Conservation (phyloP, 2,888 invertebrate species). For the Heliconius ismenius region DNA sequence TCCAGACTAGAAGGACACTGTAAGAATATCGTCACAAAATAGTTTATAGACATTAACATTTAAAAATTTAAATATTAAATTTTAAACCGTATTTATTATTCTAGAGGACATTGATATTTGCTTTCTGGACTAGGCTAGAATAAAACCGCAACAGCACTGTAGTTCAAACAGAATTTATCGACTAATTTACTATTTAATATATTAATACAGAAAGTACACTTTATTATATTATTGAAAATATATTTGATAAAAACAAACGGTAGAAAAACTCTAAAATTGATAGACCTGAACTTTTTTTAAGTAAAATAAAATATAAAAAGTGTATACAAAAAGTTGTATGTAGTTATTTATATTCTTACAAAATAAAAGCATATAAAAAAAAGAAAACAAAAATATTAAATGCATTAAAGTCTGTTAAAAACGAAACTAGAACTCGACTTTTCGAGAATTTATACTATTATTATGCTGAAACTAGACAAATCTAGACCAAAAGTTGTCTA, state of each 20-base stretch:
- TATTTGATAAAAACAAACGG: background rate
- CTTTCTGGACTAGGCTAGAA: background rate
- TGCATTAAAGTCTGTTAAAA: background rate
- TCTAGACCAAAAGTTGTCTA: background rate
- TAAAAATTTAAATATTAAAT: background rate
- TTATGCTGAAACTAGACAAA: background rate
- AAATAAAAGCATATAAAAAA: background rate
- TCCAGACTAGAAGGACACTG: slow-evolving; percentile 3
- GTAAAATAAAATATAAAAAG: background rate
- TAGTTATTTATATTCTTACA: background rate
- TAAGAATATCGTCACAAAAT: background rate
- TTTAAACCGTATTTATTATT: no score
- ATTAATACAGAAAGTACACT: background rate
- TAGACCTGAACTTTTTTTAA: background rate
- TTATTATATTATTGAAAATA: background rate
- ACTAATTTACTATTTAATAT: background rate
- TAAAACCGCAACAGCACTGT: background rate
- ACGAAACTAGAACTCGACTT: background rate
- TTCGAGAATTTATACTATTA: background rate
- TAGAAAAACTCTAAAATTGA: background rate
- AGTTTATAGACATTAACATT: background rate
- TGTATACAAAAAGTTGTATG: background rate
- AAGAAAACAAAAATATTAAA: background rate
- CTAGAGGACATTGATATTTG: background rate
- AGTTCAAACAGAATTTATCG: background rate